phyloP scores from a whole-genome alignment of 2,888 invertebrate genomes.

The Cheilosia urbana region DNA sequence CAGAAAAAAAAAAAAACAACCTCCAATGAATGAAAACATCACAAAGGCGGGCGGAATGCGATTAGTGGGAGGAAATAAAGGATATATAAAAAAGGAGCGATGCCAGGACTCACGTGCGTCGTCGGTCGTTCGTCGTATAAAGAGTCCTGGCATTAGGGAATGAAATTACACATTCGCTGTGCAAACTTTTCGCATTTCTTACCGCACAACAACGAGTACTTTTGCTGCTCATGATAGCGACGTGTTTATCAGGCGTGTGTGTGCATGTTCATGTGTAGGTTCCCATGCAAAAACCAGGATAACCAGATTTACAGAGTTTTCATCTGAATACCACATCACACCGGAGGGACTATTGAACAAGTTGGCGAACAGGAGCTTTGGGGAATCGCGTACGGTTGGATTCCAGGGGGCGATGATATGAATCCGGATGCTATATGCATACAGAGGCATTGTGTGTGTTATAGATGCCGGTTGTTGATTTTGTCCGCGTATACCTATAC shows the following conservation, averaged over 20 bases:
- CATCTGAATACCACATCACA: constrained; percentile 69
- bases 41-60: constrained; percentile 74
- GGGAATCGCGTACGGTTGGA: constrained; percentile 44
- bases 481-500: constrained; percentile 54
- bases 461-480: constrained; percentile 64
- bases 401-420: constrained; percentile 6
- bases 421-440: constrained; percentile 70
- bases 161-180: constrained; percentile 75
- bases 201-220: constrained; percentile 72
- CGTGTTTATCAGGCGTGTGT: constrained; percentile 52
- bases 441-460: constrained; percentile 35
- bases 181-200: constrained; percentile 76
- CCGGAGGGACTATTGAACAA: constrained; percentile 74
- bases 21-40: constrained; percentile 70
- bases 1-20: constrained; percentile 17
- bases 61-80: constrained; percentile 69
- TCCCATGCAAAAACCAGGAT: constrained; percentile 72
- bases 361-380: constrained; percentile 67
- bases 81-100: constrained; percentile 37
- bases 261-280: constrained; percentile 45
- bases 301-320: constrained; percentile 74
- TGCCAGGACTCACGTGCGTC: constrained; percentile 68
- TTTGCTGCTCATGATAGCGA: constrained; percentile 49
- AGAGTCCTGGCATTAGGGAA: constrained; percentile 58
- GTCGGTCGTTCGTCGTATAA: constrained; percentile 36